Evolutionary conservation across 2,113 vertebrate genomes (phyloP).

Genomic region (Hystrix brachyura): DNA sequence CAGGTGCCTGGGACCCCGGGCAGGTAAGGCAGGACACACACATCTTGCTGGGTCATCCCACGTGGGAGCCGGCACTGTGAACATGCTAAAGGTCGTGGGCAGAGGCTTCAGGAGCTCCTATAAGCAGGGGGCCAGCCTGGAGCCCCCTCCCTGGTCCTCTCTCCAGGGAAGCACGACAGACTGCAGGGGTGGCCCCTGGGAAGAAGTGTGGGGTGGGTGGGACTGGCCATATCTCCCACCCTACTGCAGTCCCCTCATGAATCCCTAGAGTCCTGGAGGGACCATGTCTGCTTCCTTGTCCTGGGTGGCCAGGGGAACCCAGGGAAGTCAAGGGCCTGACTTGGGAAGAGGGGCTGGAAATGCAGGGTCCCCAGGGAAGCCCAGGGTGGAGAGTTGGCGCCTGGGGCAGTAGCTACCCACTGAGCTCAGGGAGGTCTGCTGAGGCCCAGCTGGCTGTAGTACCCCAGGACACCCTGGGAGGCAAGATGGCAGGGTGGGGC

Average conservation of each 20-base stretch:
- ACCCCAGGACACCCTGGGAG: neutral
- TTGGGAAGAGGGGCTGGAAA: neutral
- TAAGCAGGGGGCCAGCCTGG: neutral
- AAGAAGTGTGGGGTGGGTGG: neutral
- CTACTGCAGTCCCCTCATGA: neutral
- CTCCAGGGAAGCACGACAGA: neutral
- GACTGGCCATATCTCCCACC: neutral
- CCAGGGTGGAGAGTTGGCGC: no score
- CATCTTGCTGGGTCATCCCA: neutral
- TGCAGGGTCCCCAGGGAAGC: neutral
- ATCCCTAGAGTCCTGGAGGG: neutral
- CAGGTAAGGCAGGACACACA: neutral
- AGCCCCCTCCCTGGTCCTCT: neutral
- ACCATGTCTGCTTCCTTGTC: neutral
- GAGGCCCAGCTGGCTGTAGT: neutral
- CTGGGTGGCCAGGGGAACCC: no score
- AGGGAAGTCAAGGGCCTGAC: neutral
- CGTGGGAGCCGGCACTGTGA: neutral
- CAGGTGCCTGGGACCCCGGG: neutral
- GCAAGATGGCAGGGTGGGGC: neutral
- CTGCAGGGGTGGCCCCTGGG: fast-evolving
- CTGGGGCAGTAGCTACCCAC: neutral
- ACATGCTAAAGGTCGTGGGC: no score
- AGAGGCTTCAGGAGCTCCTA: neutral
- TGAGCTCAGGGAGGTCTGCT: neutral